phyloP scores from a whole-genome alignment of 2,888 invertebrate species.

The Ichneumoninae sp. region DNA sequence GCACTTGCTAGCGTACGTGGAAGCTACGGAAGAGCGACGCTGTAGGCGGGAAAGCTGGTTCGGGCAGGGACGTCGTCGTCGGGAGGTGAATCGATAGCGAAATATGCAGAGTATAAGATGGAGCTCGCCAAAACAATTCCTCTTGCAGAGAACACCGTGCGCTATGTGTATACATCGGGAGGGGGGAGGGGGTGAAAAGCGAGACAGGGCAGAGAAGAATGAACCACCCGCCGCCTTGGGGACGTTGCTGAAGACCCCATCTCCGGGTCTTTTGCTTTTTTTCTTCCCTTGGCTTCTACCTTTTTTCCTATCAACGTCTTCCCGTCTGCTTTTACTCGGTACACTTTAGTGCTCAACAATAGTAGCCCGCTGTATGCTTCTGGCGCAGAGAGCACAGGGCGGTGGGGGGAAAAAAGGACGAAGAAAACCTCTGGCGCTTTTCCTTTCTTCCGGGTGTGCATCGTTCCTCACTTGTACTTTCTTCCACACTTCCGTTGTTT shows the following conservation, averaged over 20 bases:
- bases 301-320: slow-evolving; percentile 2
- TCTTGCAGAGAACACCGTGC: not conserved
- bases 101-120: slow-evolving; percentile 56
- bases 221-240: slow-evolving; percentile 44
- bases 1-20: not conserved
- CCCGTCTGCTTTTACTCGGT: not conserved
- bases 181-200: not conserved
- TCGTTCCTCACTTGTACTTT: slow-evolving; percentile 9
- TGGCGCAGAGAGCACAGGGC: not conserved
- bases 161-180: not conserved
- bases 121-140: slow-evolving; percentile 60
- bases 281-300: not conserved
- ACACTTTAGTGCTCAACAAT: slow-evolving; percentile 15
- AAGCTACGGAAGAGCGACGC: not conserved
- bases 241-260: slow-evolving; percentile 11
- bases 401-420: not conserved
- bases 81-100: slow-evolving; percentile 60
- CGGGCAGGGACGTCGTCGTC: slow-evolving; percentile 2
- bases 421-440: slow-evolving; percentile 8
- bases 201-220: not conserved
- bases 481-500: not conserved
- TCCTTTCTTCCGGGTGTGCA: slow-evolving; percentile 29
- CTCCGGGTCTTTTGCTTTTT: not conserved
- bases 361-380: slow-evolving; percentile 2
- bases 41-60: slow-evolving; percentile 33